Evolutionary conservation across 1,140 invertebrate genomes (phyloP).

Genomic region (Drosophila nikananu): DNA sequence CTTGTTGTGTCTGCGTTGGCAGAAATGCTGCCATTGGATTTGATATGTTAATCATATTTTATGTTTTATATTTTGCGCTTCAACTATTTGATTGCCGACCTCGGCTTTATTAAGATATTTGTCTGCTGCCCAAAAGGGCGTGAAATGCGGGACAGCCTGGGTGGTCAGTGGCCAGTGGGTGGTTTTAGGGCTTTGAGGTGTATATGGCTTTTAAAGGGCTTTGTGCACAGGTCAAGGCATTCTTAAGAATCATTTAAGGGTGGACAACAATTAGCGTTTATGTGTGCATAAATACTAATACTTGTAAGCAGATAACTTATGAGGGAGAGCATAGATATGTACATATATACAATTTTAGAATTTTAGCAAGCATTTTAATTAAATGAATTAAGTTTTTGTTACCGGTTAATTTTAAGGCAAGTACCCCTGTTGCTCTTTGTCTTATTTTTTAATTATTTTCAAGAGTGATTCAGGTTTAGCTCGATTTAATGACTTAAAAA

Average conservation of each 20-base stretch:
- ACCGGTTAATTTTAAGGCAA: background rate
- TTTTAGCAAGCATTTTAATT: background rate
- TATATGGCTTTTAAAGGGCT: background rate
- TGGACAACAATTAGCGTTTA: constrained; percentile 49
- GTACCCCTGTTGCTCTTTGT: background rate
- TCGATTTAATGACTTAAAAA: too few species aligned
- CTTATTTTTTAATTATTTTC: background rate
- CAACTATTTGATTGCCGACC: constrained; percentile 66
- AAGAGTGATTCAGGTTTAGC: too few species aligned
- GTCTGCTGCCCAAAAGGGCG: constrained; percentile 55
- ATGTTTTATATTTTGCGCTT: constrained; percentile 77
- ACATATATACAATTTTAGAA: background rate
- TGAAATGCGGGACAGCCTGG: constrained; percentile 42
- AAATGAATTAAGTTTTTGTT: too few species aligned
- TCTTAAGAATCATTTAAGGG: background rate
- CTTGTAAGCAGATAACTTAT: background rate
- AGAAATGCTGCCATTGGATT: constrained; percentile 45
- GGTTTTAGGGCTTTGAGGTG: background rate
- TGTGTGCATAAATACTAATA: constrained; percentile 31
- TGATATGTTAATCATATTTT: constrained; percentile 77
- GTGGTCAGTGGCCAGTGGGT: background rate
- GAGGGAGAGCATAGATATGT: background rate
- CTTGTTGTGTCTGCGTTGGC: constrained; percentile 41
- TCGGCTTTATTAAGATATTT: constrained; percentile 51
- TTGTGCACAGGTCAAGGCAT: constrained; percentile 7